Evolutionary conservation across 2,888 invertebrate species (phyloP), one percentile per base, ranked within the genome.

Genomic region (Oscheius sp.): DNA sequence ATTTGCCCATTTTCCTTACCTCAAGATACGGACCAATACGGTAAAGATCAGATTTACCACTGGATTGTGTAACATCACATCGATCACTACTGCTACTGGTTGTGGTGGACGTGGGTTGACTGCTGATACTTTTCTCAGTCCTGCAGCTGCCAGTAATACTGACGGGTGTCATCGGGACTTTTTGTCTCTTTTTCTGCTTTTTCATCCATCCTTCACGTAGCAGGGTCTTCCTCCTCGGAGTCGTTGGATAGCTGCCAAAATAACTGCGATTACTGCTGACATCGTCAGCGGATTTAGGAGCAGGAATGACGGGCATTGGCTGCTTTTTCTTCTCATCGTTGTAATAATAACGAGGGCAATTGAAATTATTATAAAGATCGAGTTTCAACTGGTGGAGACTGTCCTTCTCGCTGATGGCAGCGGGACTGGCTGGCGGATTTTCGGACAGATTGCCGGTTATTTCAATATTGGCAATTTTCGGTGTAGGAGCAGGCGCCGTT

Each of bases 181-280:
- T 45, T 45, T 16, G 16, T 5, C 13, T 49, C 18, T 49, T 49
- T 16, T 58, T 27, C 25, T 27, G 27, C n/a, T 21, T 21, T 21
- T 58, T 2, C 13, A n/a, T 6, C n/a, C 29, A 16, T 7, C 58
- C 27, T 9, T 29, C 27, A 2, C 27, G 7, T 9, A 9, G n/a
- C 58, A 1, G 13, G 55, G 18, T 58, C 58, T 58, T 58, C 58
- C 27, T 58, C 18, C 18, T 49, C 18, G 49, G 49, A 5, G 49
- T 49, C 13, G 2, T 12, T 16, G 13, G n/a, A 1, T 29, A n/a
- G 29, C 58, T 58, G 55, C 21, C 21, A 21, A 25, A 13, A 27
- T 58, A 58, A 0, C 27, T 58, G 58, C 27, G 58, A 29, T 23
- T 16, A n/a, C 58, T 58, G 27, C 9, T 7, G 27, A 29, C 25